phyloP scores from a whole-genome alignment of 2,888 invertebrate species.

The Tridacna crocea region DNA sequence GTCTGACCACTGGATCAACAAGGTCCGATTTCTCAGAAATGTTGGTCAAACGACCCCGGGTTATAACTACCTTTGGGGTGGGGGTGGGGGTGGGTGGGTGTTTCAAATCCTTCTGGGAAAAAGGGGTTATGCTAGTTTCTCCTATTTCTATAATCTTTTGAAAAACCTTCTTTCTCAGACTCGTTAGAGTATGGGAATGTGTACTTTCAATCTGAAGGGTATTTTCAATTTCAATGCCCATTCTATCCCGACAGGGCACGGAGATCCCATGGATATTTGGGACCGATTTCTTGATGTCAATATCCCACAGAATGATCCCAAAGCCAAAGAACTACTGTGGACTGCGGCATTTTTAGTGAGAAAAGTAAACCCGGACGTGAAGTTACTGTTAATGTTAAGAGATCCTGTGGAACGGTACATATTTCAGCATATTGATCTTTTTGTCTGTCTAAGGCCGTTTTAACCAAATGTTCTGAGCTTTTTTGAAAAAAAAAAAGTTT shows the following conservation, averaged over 20 bases:
- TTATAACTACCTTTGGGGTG: no score
- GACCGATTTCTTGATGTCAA: constrained; percentile 33
- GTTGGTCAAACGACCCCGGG: no score
- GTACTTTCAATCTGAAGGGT: no score
- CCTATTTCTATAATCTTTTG: no score
- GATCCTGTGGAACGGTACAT: constrained; percentile 52
- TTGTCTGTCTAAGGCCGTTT: neutral
- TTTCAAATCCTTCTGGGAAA: no score
- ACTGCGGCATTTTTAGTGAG: constrained; percentile 43
- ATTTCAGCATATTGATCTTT: neutral
- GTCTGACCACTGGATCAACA: no score
- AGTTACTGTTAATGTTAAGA: constrained; percentile 47
- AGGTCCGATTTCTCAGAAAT: no score
- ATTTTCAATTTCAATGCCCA: neutral
- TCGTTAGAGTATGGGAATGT: no score
- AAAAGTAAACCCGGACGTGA: constrained; percentile 52
- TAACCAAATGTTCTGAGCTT: neutral
- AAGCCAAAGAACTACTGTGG: constrained; percentile 48
- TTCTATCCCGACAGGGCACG: constrained; percentile 37
- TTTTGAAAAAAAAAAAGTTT: neutral
- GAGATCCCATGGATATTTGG: constrained; percentile 58
- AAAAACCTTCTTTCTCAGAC: no score
- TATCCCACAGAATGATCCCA: constrained; percentile 46
- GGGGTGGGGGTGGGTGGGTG: no score
- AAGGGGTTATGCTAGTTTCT: no score